phyloP scores from a whole-genome alignment of 2,797 vertebrate species.

The Cynopterus sphinx region DNA sequence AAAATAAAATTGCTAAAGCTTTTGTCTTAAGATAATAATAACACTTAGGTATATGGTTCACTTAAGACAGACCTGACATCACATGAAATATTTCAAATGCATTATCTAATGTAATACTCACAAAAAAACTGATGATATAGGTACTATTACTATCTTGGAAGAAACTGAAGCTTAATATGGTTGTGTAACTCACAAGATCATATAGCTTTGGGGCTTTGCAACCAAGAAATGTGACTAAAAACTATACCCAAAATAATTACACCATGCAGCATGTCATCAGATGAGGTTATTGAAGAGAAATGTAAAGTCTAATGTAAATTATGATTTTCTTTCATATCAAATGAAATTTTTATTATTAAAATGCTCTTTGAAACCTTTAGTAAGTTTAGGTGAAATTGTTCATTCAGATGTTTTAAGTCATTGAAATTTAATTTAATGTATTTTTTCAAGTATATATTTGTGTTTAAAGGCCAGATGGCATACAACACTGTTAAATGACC shows the following conservation, averaged over 20 bases:
- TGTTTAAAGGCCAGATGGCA: background rate
- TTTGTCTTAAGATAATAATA: background rate
- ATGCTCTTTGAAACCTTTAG: background rate
- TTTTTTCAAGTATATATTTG: background rate
- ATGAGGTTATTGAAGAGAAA: background rate
- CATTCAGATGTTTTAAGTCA: background rate
- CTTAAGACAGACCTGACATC: background rate
- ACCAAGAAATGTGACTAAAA: background rate
- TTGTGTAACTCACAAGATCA: background rate
- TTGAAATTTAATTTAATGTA: constrained; percentile 2
- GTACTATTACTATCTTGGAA: background rate
- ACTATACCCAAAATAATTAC: background rate
- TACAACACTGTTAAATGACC: background rate
- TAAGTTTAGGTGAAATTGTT: background rate
- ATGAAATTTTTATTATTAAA: background rate
- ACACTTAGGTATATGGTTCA: background rate
- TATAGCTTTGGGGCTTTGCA: background rate
- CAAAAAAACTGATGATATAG: background rate
- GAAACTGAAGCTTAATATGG: background rate
- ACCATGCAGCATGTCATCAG: background rate
- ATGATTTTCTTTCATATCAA: background rate
- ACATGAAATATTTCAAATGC: background rate
- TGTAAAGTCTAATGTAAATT: background rate
- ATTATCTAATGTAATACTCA: background rate
- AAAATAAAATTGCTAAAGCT: background rate